Percentiles rank a stretch among this genome's conserved stretches.
These are phyloP conservation scores for Nemapogon koenigi DNA, from an alignment of 2,888 invertebrate genomes.

Conservation along the genomic window DNA sequence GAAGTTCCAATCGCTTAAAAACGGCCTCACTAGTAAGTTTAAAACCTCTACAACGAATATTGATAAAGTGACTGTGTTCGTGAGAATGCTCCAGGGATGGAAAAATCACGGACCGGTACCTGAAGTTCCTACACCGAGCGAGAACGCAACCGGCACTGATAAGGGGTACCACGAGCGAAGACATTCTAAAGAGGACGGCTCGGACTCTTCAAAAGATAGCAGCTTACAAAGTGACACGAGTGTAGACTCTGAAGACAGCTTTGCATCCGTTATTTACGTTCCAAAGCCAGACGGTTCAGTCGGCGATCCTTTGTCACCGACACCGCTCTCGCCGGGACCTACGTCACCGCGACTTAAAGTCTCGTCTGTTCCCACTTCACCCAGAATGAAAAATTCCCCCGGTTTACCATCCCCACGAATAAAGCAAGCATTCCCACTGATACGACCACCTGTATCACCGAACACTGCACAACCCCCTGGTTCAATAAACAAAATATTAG, in stretches of 20 bases:
- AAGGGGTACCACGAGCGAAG: constrained; percentile 69
- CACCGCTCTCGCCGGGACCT: constrained; percentile 66
- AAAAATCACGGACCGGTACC: constrained; percentile 65
- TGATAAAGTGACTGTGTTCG: constrained; percentile 85
- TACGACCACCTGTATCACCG: constrained; percentile 66
- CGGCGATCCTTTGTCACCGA: constrained; percentile 63
- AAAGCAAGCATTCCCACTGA: constrained; percentile 69
- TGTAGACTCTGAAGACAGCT: constrained; percentile 92
- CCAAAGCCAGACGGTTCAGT: constrained; percentile 77
- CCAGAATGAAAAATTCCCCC: constrained; percentile 73
- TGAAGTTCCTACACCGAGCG: constrained; percentile 50
- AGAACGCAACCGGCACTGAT: constrained; percentile 48
- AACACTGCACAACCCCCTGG: constrained; percentile 58
- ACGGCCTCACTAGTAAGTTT: constrained; percentile 82
- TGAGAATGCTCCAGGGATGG: constrained; percentile 85
- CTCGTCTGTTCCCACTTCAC: constrained; percentile 80
- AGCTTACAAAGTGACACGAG: constrained; percentile 93
- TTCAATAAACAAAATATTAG: constrained; percentile 61
- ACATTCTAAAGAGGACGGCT: constrained; percentile 86
- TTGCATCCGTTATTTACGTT: constrained; percentile 91
- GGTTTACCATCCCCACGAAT: constrained; percentile 71
- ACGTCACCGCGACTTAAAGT: constrained; percentile 69
- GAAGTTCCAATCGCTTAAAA: constrained; percentile 78
- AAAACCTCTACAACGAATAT: constrained; percentile 84
- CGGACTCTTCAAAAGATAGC: constrained; percentile 87